Conservation (phyloP, 2,113 vertebrate genomes). For the Danionella cerebrum region DNA sequence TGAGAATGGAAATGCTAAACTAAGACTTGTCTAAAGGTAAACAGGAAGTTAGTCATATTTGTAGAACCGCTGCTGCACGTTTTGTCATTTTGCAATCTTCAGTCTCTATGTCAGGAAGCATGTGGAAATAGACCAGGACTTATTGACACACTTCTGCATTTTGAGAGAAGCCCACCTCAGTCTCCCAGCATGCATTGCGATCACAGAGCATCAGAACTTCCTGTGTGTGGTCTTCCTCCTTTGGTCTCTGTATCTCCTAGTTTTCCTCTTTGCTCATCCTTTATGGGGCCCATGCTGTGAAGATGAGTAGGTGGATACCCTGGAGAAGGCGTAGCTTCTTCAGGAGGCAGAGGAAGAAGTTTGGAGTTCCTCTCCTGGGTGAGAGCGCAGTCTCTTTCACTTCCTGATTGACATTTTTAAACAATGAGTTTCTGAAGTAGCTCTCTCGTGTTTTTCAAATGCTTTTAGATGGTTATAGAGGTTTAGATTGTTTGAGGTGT, state of each 20-base stretch:
- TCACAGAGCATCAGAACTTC: conserved; percentile 31
- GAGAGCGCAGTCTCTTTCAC: conserved; percentile 18
- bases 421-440: too few species aligned
- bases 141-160: background rate
- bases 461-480: too few species aligned
- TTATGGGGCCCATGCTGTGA: conserved; percentile 40
- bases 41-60: background rate
- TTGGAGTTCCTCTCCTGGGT: conserved; percentile 49
- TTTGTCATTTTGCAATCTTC: too few species aligned
- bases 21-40: background rate
- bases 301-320: conserved; percentile 61
- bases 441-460: background rate
- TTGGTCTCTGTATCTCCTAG: too few species aligned
- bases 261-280: background rate
- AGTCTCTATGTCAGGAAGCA: too few species aligned
- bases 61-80: background rate
- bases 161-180: background rate
- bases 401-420: conserved; percentile 35
- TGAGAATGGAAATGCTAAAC: too few species aligned
- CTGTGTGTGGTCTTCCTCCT: background rate
- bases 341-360: conserved; percentile 47
- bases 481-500: too few species aligned
- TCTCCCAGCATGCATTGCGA: conserved; percentile 43
- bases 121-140: too few species aligned
- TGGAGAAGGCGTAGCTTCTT: conserved; percentile 57